phyloP scores from a whole-genome alignment of 2,113 vertebrate genomes.

The Callospermophilus lateralis region DNA sequence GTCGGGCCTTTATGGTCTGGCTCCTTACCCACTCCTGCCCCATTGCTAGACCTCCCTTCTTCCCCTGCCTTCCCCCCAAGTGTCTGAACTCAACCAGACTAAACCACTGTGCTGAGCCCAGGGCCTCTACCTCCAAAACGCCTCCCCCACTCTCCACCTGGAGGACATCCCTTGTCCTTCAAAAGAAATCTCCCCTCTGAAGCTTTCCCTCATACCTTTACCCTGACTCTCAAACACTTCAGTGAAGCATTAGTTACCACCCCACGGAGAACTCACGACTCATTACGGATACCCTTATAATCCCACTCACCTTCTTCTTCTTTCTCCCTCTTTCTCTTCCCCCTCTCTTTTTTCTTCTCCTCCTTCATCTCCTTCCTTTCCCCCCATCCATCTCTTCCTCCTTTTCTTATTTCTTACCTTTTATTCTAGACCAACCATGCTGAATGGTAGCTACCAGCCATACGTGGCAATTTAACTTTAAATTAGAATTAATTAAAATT shows the following conservation, averaged over 20 bases:
- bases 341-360: neutral
- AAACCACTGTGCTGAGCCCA: neutral
- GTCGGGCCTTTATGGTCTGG: neutral
- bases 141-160: neutral
- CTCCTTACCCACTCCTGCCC: neutral
- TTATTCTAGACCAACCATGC: neutral
- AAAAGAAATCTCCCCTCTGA: neutral
- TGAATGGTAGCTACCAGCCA: neutral
- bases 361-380: neutral
- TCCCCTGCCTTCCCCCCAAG: neutral
- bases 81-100: neutral
- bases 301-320: neutral
- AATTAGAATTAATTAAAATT: neutral
- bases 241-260: neutral
- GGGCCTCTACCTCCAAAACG: neutral
- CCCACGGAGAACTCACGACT: neutral
- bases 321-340: neutral
- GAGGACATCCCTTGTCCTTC: neutral
- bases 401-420: neutral
- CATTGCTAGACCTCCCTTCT: neutral
- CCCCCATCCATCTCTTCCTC: neutral
- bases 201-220: slow-evolving; percentile 29
- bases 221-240: neutral
- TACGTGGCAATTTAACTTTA: slow-evolving; percentile 21
- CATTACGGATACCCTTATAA: neutral